Evolutionary conservation across 2,888 invertebrate genomes (phyloP).

Genomic region (Tuta absoluta): DNA sequence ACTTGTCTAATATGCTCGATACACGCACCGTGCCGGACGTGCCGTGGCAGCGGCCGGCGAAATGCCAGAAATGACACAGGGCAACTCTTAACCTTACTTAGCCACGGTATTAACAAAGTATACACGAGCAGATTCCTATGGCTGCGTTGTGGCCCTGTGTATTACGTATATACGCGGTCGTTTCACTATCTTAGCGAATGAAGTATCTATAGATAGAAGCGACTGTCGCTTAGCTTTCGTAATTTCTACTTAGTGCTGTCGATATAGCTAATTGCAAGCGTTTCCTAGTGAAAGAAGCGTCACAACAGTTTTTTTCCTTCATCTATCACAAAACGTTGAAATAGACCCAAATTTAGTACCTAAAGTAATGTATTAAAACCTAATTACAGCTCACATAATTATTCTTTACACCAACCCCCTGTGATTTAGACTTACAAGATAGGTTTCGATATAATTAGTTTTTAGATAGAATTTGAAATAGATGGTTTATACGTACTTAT

Average conservation of each 20-base stretch:
- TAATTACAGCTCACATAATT: background rate
- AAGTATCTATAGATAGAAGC: too few species aligned
- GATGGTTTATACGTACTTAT: slow-evolving; percentile 70
- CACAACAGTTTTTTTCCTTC: background rate
- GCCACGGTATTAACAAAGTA: too few species aligned
- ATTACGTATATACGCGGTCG: too few species aligned
- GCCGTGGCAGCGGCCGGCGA: too few species aligned
- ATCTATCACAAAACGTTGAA: background rate
- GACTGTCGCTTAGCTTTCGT: background rate
- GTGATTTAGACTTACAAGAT: slow-evolving; percentile 48
- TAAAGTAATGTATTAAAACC: background rate
- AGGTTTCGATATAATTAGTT: slow-evolving; percentile 74
- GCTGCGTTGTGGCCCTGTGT: too few species aligned
- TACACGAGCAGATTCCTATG: too few species aligned
- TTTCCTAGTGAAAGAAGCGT: background rate
- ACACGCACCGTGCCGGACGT: too few species aligned
- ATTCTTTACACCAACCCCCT: slow-evolving; percentile 24
- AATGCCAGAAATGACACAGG: too few species aligned
- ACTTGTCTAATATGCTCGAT: too few species aligned
- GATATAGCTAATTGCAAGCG: background rate
- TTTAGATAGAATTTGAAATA: slow-evolving; percentile 60
- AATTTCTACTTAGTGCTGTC: background rate
- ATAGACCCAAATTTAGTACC: background rate
- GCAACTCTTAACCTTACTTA: too few species aligned
- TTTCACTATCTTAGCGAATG: too few species aligned